Evolutionary conservation across 2,797 vertebrate species (phyloP).

Genomic region (Acrossocheilus wenchowensis): DNA sequence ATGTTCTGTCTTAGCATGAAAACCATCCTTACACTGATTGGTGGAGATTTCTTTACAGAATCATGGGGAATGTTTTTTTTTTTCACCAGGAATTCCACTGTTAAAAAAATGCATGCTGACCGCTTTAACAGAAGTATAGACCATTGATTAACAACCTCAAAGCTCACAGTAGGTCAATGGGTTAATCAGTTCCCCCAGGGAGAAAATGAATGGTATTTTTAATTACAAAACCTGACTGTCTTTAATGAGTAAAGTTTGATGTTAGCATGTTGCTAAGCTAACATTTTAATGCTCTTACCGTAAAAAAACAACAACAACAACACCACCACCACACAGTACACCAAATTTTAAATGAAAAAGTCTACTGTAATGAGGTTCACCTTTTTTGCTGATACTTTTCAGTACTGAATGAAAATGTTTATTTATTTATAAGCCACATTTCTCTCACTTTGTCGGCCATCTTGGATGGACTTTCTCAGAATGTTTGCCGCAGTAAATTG

Average conservation of each 20-base stretch:
- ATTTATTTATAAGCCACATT: background rate
- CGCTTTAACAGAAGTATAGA: background rate
- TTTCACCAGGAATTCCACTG: background rate
- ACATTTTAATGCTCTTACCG: background rate
- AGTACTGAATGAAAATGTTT: background rate
- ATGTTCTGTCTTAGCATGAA: background rate
- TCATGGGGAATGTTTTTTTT: background rate
- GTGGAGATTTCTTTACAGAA: background rate
- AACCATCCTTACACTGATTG: background rate
- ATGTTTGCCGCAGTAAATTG: background rate
- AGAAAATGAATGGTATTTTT: background rate
- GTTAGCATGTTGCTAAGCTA: constrained; percentile 12
- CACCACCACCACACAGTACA: background rate
- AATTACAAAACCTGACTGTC: background rate
- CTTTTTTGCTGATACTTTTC: background rate
- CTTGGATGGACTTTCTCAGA: background rate
- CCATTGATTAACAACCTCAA: background rate
- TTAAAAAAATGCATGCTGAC: background rate
- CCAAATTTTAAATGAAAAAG: background rate
- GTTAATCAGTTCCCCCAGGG: background rate
- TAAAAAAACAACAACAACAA: background rate
- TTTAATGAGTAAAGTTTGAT: background rate
- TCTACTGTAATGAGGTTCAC: background rate
- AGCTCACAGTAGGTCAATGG: background rate
- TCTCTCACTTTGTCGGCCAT: background rate